Evolutionary conservation across 2,888 invertebrate species (phyloP).

Genomic region (Trileptium ribeirensis): DNA sequence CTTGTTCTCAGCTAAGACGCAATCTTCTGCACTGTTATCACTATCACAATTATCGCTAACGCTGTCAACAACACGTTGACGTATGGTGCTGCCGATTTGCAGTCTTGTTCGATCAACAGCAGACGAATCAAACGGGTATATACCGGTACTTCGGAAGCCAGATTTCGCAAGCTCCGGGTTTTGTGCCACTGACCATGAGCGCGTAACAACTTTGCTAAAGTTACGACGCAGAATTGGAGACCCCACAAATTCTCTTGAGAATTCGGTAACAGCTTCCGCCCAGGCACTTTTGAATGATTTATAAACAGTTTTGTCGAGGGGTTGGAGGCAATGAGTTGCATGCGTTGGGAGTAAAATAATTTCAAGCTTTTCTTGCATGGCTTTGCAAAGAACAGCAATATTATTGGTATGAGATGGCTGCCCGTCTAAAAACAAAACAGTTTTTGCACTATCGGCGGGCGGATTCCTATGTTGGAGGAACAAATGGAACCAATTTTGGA

Average conservation of each 20-base stretch:
- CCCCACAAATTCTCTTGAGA: neutral
- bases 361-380: neutral
- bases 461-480: neutral
- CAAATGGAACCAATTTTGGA: neutral
- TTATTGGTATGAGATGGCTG: neutral
- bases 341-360: neutral
- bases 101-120: too few species aligned
- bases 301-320: neutral
- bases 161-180: neutral
- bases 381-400: neutral
- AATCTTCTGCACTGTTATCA: too few species aligned
- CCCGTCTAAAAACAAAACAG: neutral
- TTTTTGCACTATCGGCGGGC: neutral
- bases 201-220: neutral
- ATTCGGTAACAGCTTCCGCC: neutral
- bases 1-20: too few species aligned
- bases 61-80: too few species aligned
- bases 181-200: neutral
- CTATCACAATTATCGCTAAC: too few species aligned
- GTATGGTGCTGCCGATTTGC: too few species aligned
- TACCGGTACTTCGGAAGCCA: neutral
- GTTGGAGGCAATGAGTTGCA: neutral
- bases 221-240: neutral
- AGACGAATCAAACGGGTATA: neutral
- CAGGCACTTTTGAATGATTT: neutral